Evolutionary conservation across 2,888 invertebrate genomes (phyloP).

Genomic region (Lysandra bellargus): DNA sequence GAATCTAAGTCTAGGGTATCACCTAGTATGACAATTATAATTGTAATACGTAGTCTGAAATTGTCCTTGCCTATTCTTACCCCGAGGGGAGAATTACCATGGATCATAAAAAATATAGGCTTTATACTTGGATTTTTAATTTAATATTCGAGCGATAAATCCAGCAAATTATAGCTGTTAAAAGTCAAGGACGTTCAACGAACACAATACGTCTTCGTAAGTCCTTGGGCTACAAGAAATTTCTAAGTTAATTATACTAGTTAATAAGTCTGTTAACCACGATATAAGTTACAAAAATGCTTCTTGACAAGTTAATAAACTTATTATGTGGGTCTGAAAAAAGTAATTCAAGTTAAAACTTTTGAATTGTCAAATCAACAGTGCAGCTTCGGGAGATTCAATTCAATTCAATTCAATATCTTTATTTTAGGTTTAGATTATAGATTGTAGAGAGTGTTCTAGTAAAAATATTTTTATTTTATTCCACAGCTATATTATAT

Average conservation of each 20-base stretch:
- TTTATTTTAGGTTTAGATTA: too few species aligned
- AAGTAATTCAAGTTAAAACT: too few species aligned
- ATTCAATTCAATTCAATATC: too few species aligned
- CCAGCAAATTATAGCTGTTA: neutral
- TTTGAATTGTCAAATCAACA: too few species aligned
- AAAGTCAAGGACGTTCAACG: slow-evolving; percentile 29
- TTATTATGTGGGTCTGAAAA: too few species aligned
- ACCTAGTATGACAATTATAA: too few species aligned
- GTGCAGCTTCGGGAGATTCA: too few species aligned
- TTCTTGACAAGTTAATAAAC: neutral
- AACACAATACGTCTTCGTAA: neutral
- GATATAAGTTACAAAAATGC: neutral
- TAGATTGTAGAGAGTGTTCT: too few species aligned
- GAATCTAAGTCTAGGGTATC: too few species aligned
- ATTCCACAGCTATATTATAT: too few species aligned
- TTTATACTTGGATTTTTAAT: neutral
- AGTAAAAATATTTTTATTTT: too few species aligned
- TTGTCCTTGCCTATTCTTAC: neutral
- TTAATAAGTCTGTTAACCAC: neutral
- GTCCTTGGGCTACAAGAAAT: neutral
- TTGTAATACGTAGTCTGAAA: neutral
- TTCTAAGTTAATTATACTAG: slow-evolving; percentile 3
- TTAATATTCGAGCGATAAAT: neutral
- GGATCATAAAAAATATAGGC: neutral
- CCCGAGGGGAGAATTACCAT: neutral